A percentile compares a stretch with the other conserved stretches of the same genome.
phyloP scores from a whole-genome alignment of 2,113 vertebrate genomes.

The Sorex araneus region DNA sequence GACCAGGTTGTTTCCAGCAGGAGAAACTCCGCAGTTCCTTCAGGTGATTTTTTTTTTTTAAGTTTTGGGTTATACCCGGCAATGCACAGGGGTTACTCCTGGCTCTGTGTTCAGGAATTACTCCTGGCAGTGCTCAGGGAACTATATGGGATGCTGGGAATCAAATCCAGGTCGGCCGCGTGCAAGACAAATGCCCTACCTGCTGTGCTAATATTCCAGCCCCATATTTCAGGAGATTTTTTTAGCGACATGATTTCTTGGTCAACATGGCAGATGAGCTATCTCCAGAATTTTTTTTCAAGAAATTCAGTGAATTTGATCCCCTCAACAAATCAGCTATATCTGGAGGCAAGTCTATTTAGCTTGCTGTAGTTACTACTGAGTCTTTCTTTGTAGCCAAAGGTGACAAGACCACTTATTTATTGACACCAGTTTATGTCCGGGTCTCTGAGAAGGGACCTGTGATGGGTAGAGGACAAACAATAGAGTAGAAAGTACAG shows the following conservation, averaged over 20 bases:
- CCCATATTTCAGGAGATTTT: no score
- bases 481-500: background rate
- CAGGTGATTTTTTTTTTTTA: no score
- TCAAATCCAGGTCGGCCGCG: no score
- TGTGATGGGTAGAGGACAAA: background rate
- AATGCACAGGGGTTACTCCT: no score
- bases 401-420: background rate
- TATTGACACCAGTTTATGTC: background rate
- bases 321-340: background rate
- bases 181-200: no score
- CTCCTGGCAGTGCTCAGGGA: no score
- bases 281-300: background rate
- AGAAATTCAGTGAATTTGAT: constrained; percentile 26
- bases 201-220: no score
- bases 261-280: background rate
- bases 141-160: no score
- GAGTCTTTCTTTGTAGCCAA: background rate
- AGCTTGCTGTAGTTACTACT: background rate
- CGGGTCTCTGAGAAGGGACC: background rate
- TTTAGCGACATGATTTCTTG: background rate
- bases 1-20: background rate
- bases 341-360: background rate
- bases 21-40: background rate
- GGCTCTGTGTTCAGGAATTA: no score
- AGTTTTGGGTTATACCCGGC: no score